Evolutionary conservation across 2,888 invertebrate genomes (phyloP).

Genomic region (Melieria omissa): DNA sequence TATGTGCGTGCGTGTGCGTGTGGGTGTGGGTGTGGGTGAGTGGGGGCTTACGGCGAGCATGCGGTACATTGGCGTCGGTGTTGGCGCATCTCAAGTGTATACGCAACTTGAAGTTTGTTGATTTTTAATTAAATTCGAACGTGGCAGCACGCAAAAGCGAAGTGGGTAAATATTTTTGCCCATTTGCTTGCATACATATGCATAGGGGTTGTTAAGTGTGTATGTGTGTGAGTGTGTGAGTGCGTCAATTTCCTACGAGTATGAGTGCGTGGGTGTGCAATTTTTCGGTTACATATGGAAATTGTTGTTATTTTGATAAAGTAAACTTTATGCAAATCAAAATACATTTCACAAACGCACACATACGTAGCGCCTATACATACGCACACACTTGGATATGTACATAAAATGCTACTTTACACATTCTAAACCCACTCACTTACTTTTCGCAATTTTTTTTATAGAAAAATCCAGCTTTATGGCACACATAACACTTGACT

Average conservation of each 20-base stretch:
- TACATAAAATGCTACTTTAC: slow-evolving; percentile 29
- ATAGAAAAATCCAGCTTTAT: slow-evolving; percentile 49
- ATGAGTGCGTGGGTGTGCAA: too few species aligned
- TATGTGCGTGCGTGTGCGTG: too few species aligned
- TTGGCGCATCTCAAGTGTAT: neutral
- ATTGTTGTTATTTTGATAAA: slow-evolving; percentile 2
- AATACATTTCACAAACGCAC: neutral
- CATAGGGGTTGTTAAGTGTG: too few species aligned
- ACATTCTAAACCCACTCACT: slow-evolving; percentile 58
- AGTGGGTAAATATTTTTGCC: too few species aligned
- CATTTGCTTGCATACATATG: too few species aligned
- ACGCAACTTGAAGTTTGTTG: slow-evolving; percentile 2
- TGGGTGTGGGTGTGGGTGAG: neutral
- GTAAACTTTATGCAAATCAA: slow-evolving; percentile 53
- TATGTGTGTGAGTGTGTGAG: too few species aligned
- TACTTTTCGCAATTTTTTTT: slow-evolving; percentile 42
- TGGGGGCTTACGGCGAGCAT: neutral
- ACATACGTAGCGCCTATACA: neutral
- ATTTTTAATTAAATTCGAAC: neutral
- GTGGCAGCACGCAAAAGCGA: neutral
- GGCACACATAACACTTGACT: slow-evolving; percentile 48
- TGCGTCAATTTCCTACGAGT: too few species aligned
- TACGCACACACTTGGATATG: neutral
- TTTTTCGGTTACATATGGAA: neutral
- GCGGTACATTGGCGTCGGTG: neutral